Conservation (phyloP, 2,113 vertebrate species). For the Peromyscus maniculatus region DNA sequence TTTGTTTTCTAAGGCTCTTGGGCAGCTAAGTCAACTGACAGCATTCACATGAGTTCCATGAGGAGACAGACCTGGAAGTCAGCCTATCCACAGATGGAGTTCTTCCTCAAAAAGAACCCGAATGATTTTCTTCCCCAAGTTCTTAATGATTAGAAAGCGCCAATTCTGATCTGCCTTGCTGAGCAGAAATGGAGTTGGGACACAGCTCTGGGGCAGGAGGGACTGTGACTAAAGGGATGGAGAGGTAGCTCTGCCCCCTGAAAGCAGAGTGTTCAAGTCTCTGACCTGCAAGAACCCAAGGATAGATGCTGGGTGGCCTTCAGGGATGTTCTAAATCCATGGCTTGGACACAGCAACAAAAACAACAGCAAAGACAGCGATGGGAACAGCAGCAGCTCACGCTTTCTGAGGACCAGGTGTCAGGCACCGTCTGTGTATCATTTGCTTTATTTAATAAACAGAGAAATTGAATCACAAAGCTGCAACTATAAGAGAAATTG, state of each 20-base stretch:
- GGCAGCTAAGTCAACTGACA: conserved; percentile 12
- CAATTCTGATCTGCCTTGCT: conserved; percentile 18
- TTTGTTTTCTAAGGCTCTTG: conserved; percentile 12
- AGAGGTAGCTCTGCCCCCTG: not conserved
- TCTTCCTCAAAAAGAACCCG: not conserved
- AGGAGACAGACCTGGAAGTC: not conserved
- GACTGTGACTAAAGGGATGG: not conserved
- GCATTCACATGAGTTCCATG: not conserved
- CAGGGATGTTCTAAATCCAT: not conserved
- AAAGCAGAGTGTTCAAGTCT: not conserved
- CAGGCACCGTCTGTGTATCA: not conserved
- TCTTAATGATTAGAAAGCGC: not conserved
- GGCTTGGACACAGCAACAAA: not conserved
- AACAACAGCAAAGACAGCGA: too few relatives aligned
- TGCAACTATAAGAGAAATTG: not conserved
- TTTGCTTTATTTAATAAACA: conserved; percentile 7
- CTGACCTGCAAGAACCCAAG: not conserved
- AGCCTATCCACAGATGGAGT: not conserved
- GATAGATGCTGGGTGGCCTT: not conserved
- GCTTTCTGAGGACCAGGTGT: not conserved
- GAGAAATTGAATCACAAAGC: conserved; percentile 4
- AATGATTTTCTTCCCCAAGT: not conserved
- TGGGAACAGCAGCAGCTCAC: not conserved
- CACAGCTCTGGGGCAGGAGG: not conserved
- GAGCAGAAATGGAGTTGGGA: not conserved